These are phyloP conservation scores for Microtus pennsylvanicus DNA, from an alignment of 2,113 vertebrate species.

Conservation along the genomic window DNA sequence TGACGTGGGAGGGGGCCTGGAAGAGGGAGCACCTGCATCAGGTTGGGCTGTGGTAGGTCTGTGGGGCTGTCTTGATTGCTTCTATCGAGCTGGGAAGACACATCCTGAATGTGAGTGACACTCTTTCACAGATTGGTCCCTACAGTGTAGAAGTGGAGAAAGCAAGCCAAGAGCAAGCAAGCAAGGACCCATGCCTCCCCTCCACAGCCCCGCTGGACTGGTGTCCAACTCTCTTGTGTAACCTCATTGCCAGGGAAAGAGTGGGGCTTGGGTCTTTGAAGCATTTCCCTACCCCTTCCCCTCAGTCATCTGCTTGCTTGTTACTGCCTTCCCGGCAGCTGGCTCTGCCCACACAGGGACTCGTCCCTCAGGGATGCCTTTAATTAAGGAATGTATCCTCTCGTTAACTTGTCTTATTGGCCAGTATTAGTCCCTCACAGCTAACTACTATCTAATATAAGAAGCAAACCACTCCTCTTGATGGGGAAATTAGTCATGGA, in stretches of 20 bases:
- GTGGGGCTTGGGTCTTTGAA: not conserved
- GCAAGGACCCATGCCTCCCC: not conserved
- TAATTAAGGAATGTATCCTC: not conserved
- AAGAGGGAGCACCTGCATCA: not conserved
- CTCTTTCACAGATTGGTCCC: not conserved
- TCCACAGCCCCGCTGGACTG: not conserved
- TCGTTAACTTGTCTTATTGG: too few species aligned
- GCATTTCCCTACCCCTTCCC: not conserved
- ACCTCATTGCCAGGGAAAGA: not conserved
- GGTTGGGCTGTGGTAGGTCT: not conserved
- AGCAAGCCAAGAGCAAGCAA: not conserved
- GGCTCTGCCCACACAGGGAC: not conserved
- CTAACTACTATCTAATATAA: not conserved
- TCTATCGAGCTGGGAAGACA: not conserved
- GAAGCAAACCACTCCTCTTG: not conserved
- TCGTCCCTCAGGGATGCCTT: rapidly evolving
- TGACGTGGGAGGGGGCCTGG: not conserved
- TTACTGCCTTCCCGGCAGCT: not conserved
- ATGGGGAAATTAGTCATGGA: not conserved
- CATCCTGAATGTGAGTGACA: not conserved
- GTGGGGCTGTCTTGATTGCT: not conserved
- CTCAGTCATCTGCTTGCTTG: not conserved
- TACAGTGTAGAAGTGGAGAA: not conserved
- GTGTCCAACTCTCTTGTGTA: not conserved
- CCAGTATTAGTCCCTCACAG: too few species aligned